Evolutionary conservation across 2,888 invertebrate species (phyloP), one percentile per base, ranked within the genome.

Genomic region (Platerodrilus igneus): DNA sequence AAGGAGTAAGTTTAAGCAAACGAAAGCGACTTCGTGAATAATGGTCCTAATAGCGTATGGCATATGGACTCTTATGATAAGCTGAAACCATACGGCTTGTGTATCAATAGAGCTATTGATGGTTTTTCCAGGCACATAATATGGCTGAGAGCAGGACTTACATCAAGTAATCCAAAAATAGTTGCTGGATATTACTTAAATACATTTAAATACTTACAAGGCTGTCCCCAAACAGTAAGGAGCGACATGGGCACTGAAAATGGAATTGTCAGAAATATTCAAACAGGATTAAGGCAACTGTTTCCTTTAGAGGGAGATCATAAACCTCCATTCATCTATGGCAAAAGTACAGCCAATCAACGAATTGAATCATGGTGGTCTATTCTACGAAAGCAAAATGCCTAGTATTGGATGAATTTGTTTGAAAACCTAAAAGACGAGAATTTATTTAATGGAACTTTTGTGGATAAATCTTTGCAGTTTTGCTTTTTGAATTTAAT

Each of bases 181-280:
- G 19, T 35, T 17, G 17, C 18, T 2, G 21, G 18, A 16, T 28
- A 35, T 26, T 35, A 3, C 26, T 2, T 35, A 6, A 7, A 26
- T 17, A 4, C 26, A 8, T 2, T 26, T 26, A 7, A 26, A 18
- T 7, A 2, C 10, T 19, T 28, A 7, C 17, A 13, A 3, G 34
- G 31, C 3, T 31, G 20, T 14, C 31, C 31, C 8, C 8, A 3
- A 31, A 22, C 33, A 21, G 9, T 33, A 3, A 14, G 23, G 9
- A 7, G 30, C 17, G 45, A 51, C 28, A 41, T 47, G 43, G 49
- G 51, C 21, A 51, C 49, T 6, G 49, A 49, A 37, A 51, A 50
- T 21, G 34, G 27, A 11, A 19, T 10, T 23, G 31, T 43, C 9
- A 39, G 40, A 36, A 23, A 36, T 26, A 34, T 48, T 2, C 49